Evolutionary conservation across 2,888 invertebrate genomes (phyloP).

Genomic region (Caenorhabditis afra): DNA sequence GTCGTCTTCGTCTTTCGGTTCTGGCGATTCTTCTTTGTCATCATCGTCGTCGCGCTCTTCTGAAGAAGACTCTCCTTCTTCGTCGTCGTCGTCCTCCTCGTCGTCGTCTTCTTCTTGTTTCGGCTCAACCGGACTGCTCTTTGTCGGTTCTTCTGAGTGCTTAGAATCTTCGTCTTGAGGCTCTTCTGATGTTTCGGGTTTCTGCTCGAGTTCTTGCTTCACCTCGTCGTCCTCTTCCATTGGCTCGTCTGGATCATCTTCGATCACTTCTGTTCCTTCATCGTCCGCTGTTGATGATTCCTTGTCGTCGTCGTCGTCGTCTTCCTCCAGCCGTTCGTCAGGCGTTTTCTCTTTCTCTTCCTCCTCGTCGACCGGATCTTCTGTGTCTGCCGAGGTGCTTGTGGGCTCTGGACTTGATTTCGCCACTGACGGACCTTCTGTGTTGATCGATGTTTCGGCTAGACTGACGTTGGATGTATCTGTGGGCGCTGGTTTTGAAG

Average conservation of each 20-base stretch:
- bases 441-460: constrained; percentile 26
- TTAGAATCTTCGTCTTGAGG: neutral
- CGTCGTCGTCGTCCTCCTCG: neutral
- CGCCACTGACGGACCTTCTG: neutral
- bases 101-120: neutral
- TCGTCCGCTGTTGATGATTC: neutral
- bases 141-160: too few relatives aligned
- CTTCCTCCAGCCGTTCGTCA: neutral
- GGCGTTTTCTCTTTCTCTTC: neutral
- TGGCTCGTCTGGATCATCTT: neutral
- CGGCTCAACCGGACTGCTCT: too few relatives aligned
- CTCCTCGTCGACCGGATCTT: neutral
- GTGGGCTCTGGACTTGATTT: constrained; percentile 3
- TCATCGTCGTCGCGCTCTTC: neutral
- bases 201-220: neutral
- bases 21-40: neutral
- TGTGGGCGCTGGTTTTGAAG: neutral
- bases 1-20: neutral
- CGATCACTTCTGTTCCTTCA: neutral
- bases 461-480: constrained; percentile 6
- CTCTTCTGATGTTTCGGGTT: neutral
- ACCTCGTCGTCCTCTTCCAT: neutral
- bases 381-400: neutral
- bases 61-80: neutral
- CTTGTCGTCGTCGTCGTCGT: neutral